Conservation (phyloP, 1,140 invertebrate genomes). For the Zaprionus africanus region DNA sequence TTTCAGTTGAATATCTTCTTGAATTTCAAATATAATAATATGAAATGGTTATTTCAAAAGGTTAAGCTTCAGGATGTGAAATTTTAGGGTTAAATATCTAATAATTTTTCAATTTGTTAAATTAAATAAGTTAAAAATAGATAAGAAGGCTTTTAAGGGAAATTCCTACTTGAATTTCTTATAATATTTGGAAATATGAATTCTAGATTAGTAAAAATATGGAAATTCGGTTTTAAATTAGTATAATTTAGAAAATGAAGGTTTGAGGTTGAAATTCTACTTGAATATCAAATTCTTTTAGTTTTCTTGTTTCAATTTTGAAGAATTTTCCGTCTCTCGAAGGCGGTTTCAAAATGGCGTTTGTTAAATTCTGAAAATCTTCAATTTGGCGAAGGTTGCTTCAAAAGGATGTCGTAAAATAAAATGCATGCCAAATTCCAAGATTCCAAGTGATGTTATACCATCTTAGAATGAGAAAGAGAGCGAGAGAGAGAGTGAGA, state of each 20-base stretch:
- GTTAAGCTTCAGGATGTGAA: too few species aligned
- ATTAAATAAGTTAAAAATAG: too few species aligned
- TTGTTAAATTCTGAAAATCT: conserved; percentile 5
- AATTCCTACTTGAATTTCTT: neutral
- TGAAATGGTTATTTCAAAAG: too few species aligned
- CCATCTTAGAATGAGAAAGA: neutral
- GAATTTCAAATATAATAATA: too few species aligned
- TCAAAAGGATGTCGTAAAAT: conserved; percentile 28
- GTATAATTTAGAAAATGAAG: neutral
- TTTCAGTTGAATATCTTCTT: too few species aligned
- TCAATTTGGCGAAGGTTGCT: conserved; percentile 33
- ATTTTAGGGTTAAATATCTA: neutral
- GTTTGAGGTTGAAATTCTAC: neutral
- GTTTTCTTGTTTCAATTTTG: neutral
- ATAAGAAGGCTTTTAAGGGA: neutral
- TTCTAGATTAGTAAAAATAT: too few species aligned
- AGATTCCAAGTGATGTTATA: conserved; percentile 14
- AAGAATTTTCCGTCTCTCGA: neutral
- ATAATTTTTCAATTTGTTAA: neutral
- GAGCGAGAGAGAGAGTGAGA: neutral
- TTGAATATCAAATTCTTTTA: neutral
- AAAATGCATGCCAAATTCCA: conserved; percentile 45
- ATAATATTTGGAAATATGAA: too few species aligned
- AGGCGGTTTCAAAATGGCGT: neutral
- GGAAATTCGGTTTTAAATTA: too few species aligned